Base-by-base conservation (phyloP, 2,797 vertebrate species). In the Lithobates sylvaticus region DNA sequence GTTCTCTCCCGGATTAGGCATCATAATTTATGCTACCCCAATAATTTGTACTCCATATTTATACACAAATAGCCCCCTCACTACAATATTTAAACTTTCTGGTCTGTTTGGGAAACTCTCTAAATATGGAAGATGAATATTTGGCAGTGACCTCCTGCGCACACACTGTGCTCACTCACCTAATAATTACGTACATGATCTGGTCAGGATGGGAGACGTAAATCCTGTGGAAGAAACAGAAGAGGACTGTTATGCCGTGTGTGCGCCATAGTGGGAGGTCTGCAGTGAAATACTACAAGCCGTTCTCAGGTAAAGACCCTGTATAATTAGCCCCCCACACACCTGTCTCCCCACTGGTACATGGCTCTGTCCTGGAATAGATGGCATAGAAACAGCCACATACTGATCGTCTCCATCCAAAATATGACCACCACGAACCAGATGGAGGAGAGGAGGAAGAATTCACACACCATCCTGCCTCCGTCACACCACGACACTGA, bases 401-500 rank as follows among this genome's bases (percentile, higher is more conserved):
- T 92, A 50, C 94, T 94, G 89, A 96, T 95, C 18, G 94, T 95
- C 90, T 96, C 95, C 83, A 95, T 92, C 96, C 95, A 96, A 91
- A 96, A 96, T 88, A 96, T 95, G 54, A 96, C 93, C 88, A 96
- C 96, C 76, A 96, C 90, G 89, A 96, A 94, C 95, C 96, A 96
- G 58, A 96, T 85, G 0, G 95, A 95, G 9, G 95, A 95, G 65
- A 96, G 92, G 73, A 96, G 91, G 83, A 90, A 89, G 23, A 96
- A 93, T 91, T 96, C 95, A 90, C 95, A 95, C 90, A 96, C 91
- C 95, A 96, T 96, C 88, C 89, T 95, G 81, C 36, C 76, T 87
- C 58, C 29, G 72, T 1, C 44, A 21, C 64, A 29, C 32, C 34
- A 47, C 3, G 36, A 42, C 23, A 36, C 7, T 27, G n/a, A 10